These are phyloP conservation scores for Acronicta aceris DNA, from an alignment of 2,888 invertebrate species.

Conservation along the genomic window DNA sequence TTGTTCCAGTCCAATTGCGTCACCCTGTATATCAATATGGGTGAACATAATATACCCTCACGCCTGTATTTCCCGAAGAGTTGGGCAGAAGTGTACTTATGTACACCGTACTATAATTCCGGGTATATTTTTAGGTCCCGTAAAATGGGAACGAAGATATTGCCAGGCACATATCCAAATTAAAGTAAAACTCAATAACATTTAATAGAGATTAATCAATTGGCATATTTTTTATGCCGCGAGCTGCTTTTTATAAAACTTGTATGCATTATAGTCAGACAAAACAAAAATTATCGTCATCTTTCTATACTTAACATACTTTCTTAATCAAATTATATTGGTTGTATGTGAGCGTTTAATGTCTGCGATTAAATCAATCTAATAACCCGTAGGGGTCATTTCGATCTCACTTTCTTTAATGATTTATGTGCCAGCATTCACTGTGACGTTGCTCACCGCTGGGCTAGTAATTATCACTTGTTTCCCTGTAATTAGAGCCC, in stretches of 20 bases:
- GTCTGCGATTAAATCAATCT: conserved; percentile 64
- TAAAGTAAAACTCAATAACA: no score
- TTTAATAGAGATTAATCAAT: neutral
- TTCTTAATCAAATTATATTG: conserved; percentile 58
- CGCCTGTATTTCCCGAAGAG: no score
- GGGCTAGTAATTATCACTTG: conserved; percentile 53
- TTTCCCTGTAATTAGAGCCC: conserved; percentile 52
- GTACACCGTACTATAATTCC: no score
- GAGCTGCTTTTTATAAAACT: neutral
- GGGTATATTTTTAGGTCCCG: no score
- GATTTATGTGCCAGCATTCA: conserved; percentile 59
- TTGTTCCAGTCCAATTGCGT: conserved; percentile 21
- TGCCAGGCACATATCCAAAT: no score
- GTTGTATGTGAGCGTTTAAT: conserved; percentile 42
- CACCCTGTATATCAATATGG: conserved; percentile 7
- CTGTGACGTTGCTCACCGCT: conserved; percentile 43
- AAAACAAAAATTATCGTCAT: conserved; percentile 23
- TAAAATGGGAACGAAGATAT: no score
- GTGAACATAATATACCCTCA: no score
- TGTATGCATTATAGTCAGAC: conserved; percentile 2
- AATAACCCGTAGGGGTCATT: conserved; percentile 64
- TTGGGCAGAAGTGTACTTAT: no score
- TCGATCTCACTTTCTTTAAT: conserved; percentile 62
- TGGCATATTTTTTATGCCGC: neutral
- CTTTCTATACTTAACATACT: conserved; percentile 45